Evolutionary conservation across 1,140 invertebrate genomes (phyloP), one percentile per base, ranked within the genome.

Genomic region (Solenopsis invicta): DNA sequence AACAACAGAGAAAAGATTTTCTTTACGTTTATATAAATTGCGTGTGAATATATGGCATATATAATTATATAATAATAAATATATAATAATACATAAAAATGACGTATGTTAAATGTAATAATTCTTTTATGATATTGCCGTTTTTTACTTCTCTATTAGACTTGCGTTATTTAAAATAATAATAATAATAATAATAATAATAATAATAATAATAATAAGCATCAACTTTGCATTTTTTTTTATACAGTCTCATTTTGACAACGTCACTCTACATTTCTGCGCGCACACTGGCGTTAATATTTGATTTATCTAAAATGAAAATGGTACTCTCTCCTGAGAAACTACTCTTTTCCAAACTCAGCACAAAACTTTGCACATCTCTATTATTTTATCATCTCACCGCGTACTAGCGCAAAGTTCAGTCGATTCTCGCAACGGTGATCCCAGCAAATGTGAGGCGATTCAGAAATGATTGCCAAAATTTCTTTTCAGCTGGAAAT

Each of bases 351-450:
- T 75, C 72, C 56, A 18, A 85, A 85, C 66, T 87, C 86, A 74
- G 61, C 81, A 76, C 80, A 76, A 87, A 87, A 87, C 80, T 87
- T 87, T 87, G 69, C 50, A 85, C 69, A 67, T 75, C 86, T 66
- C 64, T 85, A 85, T 87, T 87, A 87, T 85, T 87, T 87, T 85
- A 87, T 76, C 50, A 85, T 75, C 61, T 54, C 45, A n/a, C 85
- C 41, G 61, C 48, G 21, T 64, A 59, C 48, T 61, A 59, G 24
- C 37, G 54, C 80, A 61, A 84, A 84, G 80, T 84, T 84, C 54
- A 45, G 54, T 18, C 16, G 41, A 50, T 54, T 75, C 54, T 34
- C n/a, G 24, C 69, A 84, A 72, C 12, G 56, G n/a, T 84, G 80
- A 84, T 74, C 69, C 74, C 80, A 37, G 80, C 80, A 82, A 82